These are phyloP conservation scores for Margarornis squamiger DNA, from an alignment of 2,797 vertebrate species.

Conservation along the genomic window DNA sequence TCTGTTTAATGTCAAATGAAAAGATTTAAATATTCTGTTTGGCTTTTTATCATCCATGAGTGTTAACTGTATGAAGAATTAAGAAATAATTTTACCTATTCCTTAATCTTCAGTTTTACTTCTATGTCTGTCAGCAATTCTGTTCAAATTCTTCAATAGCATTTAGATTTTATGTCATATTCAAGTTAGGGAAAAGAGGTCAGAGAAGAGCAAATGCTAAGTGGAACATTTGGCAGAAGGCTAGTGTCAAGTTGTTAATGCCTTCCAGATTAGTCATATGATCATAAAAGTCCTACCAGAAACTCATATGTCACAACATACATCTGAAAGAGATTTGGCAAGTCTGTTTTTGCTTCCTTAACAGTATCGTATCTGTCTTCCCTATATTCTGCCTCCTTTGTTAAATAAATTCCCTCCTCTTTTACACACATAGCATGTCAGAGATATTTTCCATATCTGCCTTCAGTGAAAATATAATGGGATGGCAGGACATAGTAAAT, in stretches of 20 bases:
- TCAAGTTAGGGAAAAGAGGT: not conserved
- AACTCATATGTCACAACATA: not conserved
- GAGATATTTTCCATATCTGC: not conserved
- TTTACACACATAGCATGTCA: accelerated
- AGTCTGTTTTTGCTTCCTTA: not conserved
- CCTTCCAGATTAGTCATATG: constrained; percentile 26
- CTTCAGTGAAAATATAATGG: not conserved
- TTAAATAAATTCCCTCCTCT: not conserved
- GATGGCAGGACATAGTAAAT: not conserved
- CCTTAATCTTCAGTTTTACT: not conserved
- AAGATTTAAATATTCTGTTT: not conserved
- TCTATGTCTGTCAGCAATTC: not conserved
- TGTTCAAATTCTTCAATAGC: not conserved
- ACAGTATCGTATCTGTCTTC: not conserved
- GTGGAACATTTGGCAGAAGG: constrained; percentile 1
- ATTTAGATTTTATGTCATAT: not conserved
- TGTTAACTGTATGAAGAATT: not conserved
- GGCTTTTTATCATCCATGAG: not conserved
- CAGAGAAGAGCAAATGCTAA: not conserved
- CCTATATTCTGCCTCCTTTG: not conserved
- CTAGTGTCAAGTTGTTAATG: constrained; percentile 4
- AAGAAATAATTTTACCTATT: not conserved
- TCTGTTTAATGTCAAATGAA: not conserved
- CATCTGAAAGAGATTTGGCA: not conserved
- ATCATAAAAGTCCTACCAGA: constrained; percentile 1